Conservation (phyloP, 2,113 vertebrate genomes). For the Typhlomys cinereus region DNA sequence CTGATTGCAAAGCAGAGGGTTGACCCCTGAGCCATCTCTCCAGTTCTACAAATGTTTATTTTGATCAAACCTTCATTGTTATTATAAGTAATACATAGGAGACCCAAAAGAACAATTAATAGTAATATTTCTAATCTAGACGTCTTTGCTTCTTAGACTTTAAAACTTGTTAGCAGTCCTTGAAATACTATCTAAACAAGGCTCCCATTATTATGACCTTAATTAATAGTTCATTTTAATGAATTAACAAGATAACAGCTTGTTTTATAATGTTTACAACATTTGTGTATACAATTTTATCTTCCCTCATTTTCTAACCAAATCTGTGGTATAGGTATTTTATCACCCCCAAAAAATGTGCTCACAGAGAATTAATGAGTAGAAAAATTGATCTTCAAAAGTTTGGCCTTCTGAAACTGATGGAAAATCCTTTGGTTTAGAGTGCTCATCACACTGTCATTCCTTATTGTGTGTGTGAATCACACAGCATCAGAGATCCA, state of each 20-base stretch:
- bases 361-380: background rate
- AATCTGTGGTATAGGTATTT: background rate
- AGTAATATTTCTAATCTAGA: background rate
- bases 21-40: no score
- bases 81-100: background rate
- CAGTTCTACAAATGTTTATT: background rate
- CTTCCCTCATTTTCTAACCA: background rate
- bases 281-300: background rate
- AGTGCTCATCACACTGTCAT: background rate
- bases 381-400: background rate
- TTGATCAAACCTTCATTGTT: background rate
- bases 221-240: no score
- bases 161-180: background rate
- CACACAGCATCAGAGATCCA: no score
- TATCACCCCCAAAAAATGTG: background rate
- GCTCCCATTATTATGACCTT: no score
- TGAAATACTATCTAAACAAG: background rate
- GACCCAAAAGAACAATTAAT: background rate
- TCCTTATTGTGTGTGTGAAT: background rate
- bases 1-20: no score
- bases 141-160: background rate
- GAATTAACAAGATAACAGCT: background rate
- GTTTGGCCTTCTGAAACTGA: background rate
- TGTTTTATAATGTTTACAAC: slow-evolving; percentile 17
- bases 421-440: background rate